Conservation (phyloP, 2,797 vertebrate genomes). For the Chelidonichthys spinosus region DNA sequence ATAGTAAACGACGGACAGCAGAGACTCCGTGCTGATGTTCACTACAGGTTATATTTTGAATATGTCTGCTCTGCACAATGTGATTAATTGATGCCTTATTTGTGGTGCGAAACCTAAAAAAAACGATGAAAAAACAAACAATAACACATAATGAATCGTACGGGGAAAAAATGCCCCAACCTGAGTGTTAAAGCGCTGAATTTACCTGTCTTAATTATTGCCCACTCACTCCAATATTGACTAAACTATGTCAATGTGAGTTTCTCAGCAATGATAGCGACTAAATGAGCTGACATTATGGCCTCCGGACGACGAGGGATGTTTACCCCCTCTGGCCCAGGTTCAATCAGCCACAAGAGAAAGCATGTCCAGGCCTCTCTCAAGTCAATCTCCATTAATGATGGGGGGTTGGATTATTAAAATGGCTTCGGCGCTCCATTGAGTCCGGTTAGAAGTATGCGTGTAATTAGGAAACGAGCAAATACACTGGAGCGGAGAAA, state of each 20-base stretch:
- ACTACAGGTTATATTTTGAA: too few species aligned
- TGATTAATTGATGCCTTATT: too few species aligned
- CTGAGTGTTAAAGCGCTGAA: not conserved
- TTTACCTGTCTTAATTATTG: conserved; percentile 15
- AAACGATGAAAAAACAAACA: too few species aligned
- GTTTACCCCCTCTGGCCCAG: conserved; percentile 27
- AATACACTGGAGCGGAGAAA: conserved; percentile 51
- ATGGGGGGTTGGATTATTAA: conserved; percentile 62
- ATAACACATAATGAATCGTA: too few species aligned
- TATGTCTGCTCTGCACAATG: too few species aligned
- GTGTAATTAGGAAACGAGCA: conserved; percentile 58
- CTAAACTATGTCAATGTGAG: conserved; percentile 25
- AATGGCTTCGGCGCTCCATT: conserved; percentile 46
- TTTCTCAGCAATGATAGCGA: conserved; percentile 25
- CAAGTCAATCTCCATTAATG: conserved; percentile 55
- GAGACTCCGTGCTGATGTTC: too few species aligned
- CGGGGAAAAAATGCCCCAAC: too few species aligned
- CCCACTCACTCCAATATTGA: conserved; percentile 24
- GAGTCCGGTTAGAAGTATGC: conserved; percentile 48
- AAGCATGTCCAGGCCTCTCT: conserved; percentile 43
- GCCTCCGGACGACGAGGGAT: conserved; percentile 20
- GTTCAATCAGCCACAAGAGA: conserved; percentile 31
- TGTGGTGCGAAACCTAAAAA: too few species aligned
- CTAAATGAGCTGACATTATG: conserved; percentile 20
- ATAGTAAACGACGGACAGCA: too few species aligned